Percentiles rank a stretch among this genome's conserved stretches.
phyloP scores from a whole-genome alignment of 2,797 vertebrate genomes.

The Lates japonicus region DNA sequence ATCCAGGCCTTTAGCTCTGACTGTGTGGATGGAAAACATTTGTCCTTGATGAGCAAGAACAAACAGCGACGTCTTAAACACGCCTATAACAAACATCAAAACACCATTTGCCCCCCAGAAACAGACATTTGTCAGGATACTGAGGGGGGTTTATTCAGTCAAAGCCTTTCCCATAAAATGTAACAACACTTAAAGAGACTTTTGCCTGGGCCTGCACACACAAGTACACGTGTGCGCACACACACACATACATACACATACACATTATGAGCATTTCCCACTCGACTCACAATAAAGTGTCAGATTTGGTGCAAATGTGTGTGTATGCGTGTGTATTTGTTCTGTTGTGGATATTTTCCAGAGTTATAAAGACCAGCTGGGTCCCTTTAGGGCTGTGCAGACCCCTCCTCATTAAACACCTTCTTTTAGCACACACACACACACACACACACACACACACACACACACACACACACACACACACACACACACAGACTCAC shows the following conservation, averaged over 20 bases:
- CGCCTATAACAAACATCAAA: constrained; percentile 68
- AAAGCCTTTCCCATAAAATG: constrained; percentile 64
- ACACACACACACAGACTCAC: constrained; percentile 8
- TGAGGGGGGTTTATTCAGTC: constrained; percentile 25
- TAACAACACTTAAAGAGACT: constrained; percentile 45
- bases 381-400: constrained; percentile 62
- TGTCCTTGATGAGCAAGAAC: constrained; percentile 55
- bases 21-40: constrained; percentile 65
- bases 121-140: constrained; percentile 70
- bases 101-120: constrained; percentile 72
- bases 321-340: constrained; percentile 36
- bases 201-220: neutral
- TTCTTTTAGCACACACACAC: constrained; percentile 43
- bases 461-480: constrained; percentile 28
- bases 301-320: constrained; percentile 20
- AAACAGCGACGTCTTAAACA: constrained; percentile 61
- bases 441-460: constrained; percentile 35
- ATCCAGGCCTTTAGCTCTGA: constrained; percentile 28
- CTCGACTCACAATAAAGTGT: constrained; percentile 47
- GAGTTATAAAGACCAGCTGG: constrained; percentile 72
- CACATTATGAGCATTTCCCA: constrained; percentile 44
- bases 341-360: constrained; percentile 58
- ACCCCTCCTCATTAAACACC: constrained; percentile 75
- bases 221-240: neutral
- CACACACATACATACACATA: neutral